Percentiles rank a stretch among this genome's conserved stretches.
These are phyloP conservation scores for Oconnorella tubifera DNA, from an alignment of 2,888 invertebrate species.

Conservation along the genomic window DNA sequence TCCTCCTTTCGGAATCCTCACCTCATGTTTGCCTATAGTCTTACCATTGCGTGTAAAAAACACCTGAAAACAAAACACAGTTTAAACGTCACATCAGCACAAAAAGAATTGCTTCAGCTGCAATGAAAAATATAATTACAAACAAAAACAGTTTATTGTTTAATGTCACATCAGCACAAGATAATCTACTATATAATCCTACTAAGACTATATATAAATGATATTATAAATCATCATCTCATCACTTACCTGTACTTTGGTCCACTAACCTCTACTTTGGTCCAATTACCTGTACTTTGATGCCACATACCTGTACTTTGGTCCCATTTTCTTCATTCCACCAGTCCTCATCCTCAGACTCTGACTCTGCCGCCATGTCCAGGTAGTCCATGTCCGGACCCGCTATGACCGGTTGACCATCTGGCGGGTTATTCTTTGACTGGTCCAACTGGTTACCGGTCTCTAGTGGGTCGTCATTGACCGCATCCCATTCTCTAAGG, in stretches of 20 bases:
- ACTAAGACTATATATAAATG: too few species aligned
- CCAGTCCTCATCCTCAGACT: slow-evolving; percentile 55
- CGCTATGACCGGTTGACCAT: slow-evolving; percentile 41
- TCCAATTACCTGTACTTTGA: not conserved
- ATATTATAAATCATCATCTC: too few species aligned
- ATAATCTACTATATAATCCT: too few species aligned
- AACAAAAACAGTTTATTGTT: too few species aligned
- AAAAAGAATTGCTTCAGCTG: not conserved
- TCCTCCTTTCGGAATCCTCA: slow-evolving; percentile 60
- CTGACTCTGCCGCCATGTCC: slow-evolving; percentile 45
- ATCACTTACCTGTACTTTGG: too few species aligned
- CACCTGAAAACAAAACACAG: too few species aligned
- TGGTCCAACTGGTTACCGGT: slow-evolving; percentile 33
- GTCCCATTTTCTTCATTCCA: slow-evolving; percentile 49
- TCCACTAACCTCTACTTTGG: too few species aligned
- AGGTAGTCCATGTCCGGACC: slow-evolving; percentile 53
- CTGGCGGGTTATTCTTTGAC: slow-evolving; percentile 18
- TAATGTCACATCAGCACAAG: too few species aligned
- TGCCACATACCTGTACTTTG: slow-evolving; percentile 47
- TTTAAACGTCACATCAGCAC: too few species aligned
- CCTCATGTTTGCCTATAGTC: slow-evolving; percentile 58
- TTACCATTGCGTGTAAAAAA: slow-evolving; percentile 61
- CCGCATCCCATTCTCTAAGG: slow-evolving; percentile 42
- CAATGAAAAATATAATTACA: too few species aligned
- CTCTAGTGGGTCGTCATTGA: slow-evolving; percentile 39